These are phyloP conservation scores for Coptodon bakossiorum DNA, from an alignment of 2,113 vertebrate species.

Conservation along the genomic window DNA sequence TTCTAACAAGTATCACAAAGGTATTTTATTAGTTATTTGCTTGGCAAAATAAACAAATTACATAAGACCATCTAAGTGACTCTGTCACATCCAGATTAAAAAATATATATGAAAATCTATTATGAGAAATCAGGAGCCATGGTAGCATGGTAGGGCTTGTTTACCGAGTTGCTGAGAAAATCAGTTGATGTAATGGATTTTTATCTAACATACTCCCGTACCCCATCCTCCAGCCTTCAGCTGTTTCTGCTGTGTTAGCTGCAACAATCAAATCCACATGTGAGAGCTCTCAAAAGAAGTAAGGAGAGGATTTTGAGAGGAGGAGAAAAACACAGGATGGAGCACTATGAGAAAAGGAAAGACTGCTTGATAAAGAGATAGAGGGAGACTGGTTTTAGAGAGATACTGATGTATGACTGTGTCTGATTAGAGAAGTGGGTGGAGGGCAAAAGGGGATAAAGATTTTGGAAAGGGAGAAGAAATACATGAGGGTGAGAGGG, in stretches of 20 bases:
- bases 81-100: not conserved
- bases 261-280: conserved; percentile 63
- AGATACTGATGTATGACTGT: conserved; percentile 33
- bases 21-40: not conserved
- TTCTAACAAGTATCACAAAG: not conserved
- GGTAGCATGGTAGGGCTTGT: not conserved
- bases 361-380: conserved; percentile 42
- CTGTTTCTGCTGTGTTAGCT: conserved; percentile 43
- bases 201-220: conserved; percentile 23
- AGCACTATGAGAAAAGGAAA: conserved; percentile 9
- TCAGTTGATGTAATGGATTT: conserved; percentile 4
- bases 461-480: not conserved
- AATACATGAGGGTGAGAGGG: not conserved
- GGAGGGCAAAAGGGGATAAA: not conserved
- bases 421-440: conserved; percentile 29
- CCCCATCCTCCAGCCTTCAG: conserved; percentile 23
- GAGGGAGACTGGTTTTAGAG: conserved; percentile 10
- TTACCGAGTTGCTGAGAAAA: conserved; percentile 24
- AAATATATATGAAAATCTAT: not conserved
- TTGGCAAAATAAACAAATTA: not conserved
- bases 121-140: not conserved
- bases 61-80: rapidly evolving
- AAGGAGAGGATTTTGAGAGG: conserved; percentile 1
- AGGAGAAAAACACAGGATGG: not conserved
- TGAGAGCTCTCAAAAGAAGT: conserved; percentile 17